Percentiles rank a stretch among this genome's conserved stretches.
These are phyloP conservation scores for Steatornis caripensis DNA, from an alignment of 2,113 vertebrate species.

Conservation along the genomic window DNA sequence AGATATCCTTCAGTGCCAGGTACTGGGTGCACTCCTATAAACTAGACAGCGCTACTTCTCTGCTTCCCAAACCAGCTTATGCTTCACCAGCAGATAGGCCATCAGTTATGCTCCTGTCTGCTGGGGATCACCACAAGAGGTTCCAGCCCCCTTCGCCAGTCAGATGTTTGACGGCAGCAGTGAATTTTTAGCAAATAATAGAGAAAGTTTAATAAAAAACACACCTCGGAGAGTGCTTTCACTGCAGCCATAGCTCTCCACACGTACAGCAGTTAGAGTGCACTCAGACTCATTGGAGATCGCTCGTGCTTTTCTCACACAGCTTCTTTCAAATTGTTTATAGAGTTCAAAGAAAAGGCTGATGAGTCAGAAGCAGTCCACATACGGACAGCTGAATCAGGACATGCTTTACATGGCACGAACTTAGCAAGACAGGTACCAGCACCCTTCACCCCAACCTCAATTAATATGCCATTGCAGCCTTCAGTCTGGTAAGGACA, in stretches of 20 bases:
- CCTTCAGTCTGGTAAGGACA: background rate
- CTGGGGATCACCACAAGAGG: background rate
- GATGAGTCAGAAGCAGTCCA: background rate
- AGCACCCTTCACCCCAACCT: background rate
- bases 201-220: background rate
- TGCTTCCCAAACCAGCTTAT: background rate
- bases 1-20: background rate
- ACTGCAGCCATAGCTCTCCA: fast-evolving
- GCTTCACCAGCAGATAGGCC: background rate
- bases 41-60: too few relatives aligned
- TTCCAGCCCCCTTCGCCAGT: background rate
- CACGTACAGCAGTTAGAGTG: fast-evolving
- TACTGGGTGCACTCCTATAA: background rate
- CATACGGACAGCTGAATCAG: background rate
- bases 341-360: background rate
- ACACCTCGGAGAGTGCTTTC: fast-evolving
- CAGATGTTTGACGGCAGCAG: background rate
- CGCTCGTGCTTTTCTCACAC: background rate
- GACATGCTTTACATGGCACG: background rate
- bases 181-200: background rate
- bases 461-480: fast-evolving
- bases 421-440: background rate
- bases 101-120: fast-evolving
- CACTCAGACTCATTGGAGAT: background rate
- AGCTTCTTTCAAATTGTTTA: background rate